These are phyloP conservation scores for Cardiocondyla obscurior DNA, from an alignment of 1,140 invertebrate genomes.

Conservation along the genomic window DNA sequence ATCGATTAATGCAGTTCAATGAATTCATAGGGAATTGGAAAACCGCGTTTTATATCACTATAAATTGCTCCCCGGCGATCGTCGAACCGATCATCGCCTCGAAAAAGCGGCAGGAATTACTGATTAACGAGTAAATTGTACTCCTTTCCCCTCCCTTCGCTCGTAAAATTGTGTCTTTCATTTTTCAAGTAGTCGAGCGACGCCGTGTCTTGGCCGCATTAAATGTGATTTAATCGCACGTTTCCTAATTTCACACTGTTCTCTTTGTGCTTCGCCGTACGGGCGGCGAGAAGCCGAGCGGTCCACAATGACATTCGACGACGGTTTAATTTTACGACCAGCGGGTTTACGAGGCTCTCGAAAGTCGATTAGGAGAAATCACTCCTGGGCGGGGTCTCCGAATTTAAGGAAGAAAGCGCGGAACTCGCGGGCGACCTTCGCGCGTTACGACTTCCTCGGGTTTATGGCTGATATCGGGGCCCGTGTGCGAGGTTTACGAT, in stretches of 20 bases:
- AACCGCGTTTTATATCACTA: background rate
- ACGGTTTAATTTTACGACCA: slow-evolving; percentile 72
- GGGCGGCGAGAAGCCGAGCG: slow-evolving; percentile 44
- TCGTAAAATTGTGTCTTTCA: slow-evolving; percentile 1
- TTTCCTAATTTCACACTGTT: slow-evolving; percentile 41
- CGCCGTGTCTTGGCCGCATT: background rate
- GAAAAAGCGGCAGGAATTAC: background rate
- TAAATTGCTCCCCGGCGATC: slow-evolving; percentile 32
- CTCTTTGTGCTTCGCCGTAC: slow-evolving; percentile 1
- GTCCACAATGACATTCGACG: slow-evolving; percentile 56
- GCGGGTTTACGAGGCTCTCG: slow-evolving; percentile 59
- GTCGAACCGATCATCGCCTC: background rate
- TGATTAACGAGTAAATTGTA: slow-evolving; percentile 7
- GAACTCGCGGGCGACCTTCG: slow-evolving; percentile 65
- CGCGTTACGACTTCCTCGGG: slow-evolving; percentile 57
- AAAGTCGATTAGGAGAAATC: slow-evolving; percentile 65
- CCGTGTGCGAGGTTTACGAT: slow-evolving; percentile 62
- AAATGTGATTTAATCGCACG: slow-evolving; percentile 45
- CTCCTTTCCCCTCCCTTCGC: background rate
- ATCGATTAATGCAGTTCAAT: slow-evolving; percentile 7
- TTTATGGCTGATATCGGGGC: slow-evolving; percentile 65
- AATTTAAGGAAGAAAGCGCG: slow-evolving; percentile 62
- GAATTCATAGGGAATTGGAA: background rate
- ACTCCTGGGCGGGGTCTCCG: slow-evolving; percentile 43
- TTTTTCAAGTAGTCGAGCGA: slow-evolving; percentile 3